Conservation (phyloP, 2,888 invertebrate species). For the Oxystoma pomonae region DNA sequence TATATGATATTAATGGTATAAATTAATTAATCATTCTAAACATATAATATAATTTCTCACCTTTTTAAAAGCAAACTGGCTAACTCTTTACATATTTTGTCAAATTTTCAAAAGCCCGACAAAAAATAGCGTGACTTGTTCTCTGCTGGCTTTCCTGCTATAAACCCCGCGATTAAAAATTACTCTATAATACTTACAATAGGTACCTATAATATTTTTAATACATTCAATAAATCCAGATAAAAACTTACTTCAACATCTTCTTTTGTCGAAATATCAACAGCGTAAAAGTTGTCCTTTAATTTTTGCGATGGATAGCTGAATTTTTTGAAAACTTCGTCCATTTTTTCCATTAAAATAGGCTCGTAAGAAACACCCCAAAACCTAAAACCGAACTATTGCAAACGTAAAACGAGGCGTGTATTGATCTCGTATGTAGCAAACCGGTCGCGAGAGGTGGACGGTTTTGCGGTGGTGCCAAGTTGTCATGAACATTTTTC, state of each 20-base stretch:
- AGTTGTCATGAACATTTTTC: not conserved
- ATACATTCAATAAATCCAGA: too few species aligned
- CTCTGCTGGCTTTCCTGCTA: too few species aligned
- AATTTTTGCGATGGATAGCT: conserved; percentile 11
- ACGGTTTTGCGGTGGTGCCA: not conserved
- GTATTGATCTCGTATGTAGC: conserved; percentile 4
- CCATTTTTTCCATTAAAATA: conserved; percentile 7
- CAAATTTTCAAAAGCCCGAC: too few species aligned
- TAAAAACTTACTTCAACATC: conserved; percentile 18
- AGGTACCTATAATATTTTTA: not conserved
- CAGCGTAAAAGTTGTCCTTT: conserved; percentile 12
- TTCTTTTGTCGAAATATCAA: conserved; percentile 15
- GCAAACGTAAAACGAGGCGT: not conserved
- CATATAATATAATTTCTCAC: too few species aligned
- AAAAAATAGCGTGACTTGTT: too few species aligned
- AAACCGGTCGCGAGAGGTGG: not conserved
- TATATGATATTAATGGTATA: too few species aligned
- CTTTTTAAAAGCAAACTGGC: too few species aligned
- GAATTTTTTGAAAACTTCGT: conserved; percentile 13
- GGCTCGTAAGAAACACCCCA: not conserved
- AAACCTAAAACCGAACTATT: not conserved
- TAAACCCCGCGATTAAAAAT: too few species aligned
- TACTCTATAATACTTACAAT: not conserved
- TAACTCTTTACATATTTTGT: too few species aligned
- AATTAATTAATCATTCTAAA: too few species aligned